These are phyloP conservation scores for Spatulosminthurus flaviceps DNA, from an alignment of 2,888 invertebrate species.

Conservation along the genomic window DNA sequence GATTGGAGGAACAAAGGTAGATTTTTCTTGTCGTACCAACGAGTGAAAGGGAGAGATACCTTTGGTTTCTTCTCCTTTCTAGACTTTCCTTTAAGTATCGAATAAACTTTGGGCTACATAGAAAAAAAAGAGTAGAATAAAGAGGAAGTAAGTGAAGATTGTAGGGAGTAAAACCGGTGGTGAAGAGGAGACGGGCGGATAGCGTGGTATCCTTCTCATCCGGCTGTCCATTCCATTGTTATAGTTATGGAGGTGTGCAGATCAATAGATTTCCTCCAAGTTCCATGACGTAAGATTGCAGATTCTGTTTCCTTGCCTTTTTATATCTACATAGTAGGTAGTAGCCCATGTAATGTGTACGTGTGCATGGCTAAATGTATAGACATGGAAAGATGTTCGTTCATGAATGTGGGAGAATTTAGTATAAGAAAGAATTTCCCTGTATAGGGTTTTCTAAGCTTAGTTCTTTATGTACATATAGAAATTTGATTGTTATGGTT, in stretches of 20 bases:
- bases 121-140: background rate
- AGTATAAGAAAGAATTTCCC: background rate
- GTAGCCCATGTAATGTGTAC: background rate
- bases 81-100: background rate
- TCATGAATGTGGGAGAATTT: background rate
- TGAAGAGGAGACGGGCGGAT: background rate
- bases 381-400: too few relatives aligned
- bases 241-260: conserved; percentile 39
- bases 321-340: background rate
- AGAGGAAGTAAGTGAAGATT: background rate
- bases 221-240: conserved; percentile 32
- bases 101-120: background rate
- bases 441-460: background rate
- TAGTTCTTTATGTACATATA: background rate
- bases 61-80: background rate
- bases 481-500: background rate
- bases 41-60: background rate
- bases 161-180: background rate
- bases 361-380: background rate
- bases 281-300: conserved; percentile 23
- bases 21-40: background rate
- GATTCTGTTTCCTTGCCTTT: background rate
- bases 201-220: conserved; percentile 24
- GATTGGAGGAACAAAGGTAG: background rate
- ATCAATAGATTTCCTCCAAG: conserved; percentile 36